These are phyloP conservation scores for Neelides folsomi DNA, from an alignment of 2,888 invertebrate species.

Conservation along the genomic window DNA sequence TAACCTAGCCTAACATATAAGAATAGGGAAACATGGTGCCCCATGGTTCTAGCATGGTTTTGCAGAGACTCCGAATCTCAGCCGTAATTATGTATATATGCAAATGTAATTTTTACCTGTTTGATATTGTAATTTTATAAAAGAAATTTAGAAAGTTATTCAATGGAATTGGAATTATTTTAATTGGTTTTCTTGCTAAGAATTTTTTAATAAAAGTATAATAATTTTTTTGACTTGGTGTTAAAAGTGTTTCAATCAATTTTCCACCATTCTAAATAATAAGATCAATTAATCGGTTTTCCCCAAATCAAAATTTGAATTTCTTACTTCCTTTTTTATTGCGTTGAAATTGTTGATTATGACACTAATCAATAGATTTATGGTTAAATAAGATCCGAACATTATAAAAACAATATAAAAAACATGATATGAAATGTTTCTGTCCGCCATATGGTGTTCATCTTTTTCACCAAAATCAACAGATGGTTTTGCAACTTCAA, in stretches of 20 bases:
- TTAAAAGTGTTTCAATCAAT: conserved; percentile 92
- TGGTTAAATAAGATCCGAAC: conserved; percentile 89
- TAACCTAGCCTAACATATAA: no score
- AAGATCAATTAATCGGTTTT: no score
- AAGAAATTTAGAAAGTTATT: conserved; percentile 89
- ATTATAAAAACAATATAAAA: conserved; percentile 94
- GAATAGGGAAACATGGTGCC: no score
- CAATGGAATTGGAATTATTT: conserved; percentile 88
- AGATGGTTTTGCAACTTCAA: conserved; percentile 93
- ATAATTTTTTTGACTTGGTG: conserved; percentile 90
- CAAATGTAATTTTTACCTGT: conserved; percentile 55
- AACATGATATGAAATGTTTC: conserved; percentile 75
- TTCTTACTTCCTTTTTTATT: conserved; percentile 96
- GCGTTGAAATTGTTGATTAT: conserved; percentile 97
- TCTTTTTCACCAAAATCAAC: conserved; percentile 81
- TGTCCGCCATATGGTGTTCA: conserved; percentile 75
- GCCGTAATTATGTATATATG: no score
- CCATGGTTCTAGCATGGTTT: no score
- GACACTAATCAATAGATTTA: conserved; percentile 94
- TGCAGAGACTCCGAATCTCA: no score
- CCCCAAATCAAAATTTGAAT: no score
- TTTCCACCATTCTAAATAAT: conserved; percentile 95
- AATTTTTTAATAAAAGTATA: conserved; percentile 97
- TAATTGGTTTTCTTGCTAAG: conserved; percentile 90
- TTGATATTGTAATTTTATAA: conserved; percentile 87